Conservation (phyloP, 2,113 vertebrate genomes). For the Pantherophis guttatus region DNA sequence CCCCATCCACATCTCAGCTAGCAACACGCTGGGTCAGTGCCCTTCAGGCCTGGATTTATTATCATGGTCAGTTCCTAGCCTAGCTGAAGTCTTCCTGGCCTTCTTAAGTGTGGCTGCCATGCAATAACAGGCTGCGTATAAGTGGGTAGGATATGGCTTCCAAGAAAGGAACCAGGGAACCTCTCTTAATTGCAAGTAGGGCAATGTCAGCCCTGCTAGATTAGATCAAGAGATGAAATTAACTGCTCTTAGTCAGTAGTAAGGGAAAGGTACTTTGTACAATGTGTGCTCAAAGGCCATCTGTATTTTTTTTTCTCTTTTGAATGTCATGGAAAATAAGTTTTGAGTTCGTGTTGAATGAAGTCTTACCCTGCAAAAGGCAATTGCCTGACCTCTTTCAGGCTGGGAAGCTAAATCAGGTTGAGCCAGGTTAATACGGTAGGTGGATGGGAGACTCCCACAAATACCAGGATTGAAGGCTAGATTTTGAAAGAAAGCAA, state of each 20-base stretch:
- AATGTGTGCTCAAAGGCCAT: not conserved
- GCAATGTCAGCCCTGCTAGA: not conserved
- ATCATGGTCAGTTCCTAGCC: constrained; percentile 15
- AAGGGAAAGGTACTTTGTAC: not conserved
- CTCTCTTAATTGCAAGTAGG: not conserved
- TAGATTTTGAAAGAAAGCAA: not conserved
- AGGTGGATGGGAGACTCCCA: not conserved
- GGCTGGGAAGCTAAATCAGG: not conserved
- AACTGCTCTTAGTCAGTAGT: not conserved
- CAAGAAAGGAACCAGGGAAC: not conserved
- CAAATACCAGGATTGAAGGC: not conserved
- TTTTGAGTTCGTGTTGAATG: not conserved
- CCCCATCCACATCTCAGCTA: not conserved
- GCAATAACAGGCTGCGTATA: not conserved
- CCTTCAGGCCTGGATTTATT: constrained; percentile 19
- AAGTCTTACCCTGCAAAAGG: not conserved
- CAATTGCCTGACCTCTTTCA: not conserved
- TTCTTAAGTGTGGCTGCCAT: not conserved
- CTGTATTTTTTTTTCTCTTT: not conserved
- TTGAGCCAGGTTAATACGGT: not conserved
- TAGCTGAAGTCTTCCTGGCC: not conserved
- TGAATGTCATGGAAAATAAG: not conserved
- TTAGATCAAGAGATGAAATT: not conserved
- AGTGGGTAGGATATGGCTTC: not conserved
- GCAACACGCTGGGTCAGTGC: constrained; percentile 30